Evolutionary conservation across 2,888 invertebrate genomes (phyloP).

Genomic region (Octodonta nipae): DNA sequence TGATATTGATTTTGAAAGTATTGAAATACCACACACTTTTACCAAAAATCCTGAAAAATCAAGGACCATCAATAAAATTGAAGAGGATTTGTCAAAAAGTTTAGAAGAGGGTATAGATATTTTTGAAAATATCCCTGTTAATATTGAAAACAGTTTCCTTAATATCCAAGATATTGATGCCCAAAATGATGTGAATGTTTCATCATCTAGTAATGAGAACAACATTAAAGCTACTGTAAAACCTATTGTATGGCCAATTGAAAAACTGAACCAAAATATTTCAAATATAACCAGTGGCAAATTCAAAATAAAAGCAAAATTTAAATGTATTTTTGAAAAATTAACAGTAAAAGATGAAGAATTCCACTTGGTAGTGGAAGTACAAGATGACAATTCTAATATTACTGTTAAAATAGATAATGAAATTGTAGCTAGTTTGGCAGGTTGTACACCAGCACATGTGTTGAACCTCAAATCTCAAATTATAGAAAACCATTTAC

Average conservation of each 20-base stretch:
- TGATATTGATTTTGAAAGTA: conserved; percentile 16
- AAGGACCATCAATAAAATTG: conserved; percentile 8
- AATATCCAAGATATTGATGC: background rate
- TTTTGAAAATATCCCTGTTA: background rate
- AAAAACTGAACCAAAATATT: background rate
- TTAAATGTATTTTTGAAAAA: conserved; percentile 42
- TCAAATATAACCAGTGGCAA: conserved; percentile 18
- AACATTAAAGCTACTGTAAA: background rate
- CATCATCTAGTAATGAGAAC: too few species aligned
- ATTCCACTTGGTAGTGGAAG: conserved; percentile 44
- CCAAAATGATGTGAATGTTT: background rate
- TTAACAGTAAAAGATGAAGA: conserved; percentile 39
- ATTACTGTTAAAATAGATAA: conserved; percentile 44
- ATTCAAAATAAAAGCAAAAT: conserved; percentile 45
- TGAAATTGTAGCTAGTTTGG: conserved; percentile 37
- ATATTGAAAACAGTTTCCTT: background rate
- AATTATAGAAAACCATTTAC: too few species aligned
- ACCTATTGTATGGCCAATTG: conserved; percentile 14
- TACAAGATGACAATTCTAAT: conserved; percentile 44
- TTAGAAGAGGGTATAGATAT: background rate
- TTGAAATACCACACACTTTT: conserved; percentile 9
- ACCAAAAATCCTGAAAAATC: conserved; percentile 2
- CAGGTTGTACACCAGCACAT: conserved; percentile 4
- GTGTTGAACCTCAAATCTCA: conserved; percentile 4
- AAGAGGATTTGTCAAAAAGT: background rate